Conservation (phyloP, 2,797 vertebrate species). For the Pangasius djambal region DNA sequence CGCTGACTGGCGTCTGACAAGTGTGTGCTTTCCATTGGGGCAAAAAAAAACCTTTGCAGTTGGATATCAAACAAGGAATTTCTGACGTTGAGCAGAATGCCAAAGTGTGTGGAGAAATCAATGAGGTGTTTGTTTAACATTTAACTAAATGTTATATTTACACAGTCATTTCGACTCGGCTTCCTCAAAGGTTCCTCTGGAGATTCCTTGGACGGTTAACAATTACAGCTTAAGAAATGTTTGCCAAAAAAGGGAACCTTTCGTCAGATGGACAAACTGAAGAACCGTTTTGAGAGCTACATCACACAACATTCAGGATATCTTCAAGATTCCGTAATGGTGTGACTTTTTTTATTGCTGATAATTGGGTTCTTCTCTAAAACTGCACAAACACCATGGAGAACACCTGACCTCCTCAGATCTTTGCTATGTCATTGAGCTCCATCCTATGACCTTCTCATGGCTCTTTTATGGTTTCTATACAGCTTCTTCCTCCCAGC, state of each 20-base stretch:
- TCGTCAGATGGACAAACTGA: neutral
- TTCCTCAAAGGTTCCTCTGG: constrained; percentile 17
- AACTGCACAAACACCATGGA: neutral
- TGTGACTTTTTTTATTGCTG: neutral
- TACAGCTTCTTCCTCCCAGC: constrained; percentile 34
- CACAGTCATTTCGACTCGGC: constrained; percentile 21
- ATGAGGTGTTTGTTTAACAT: constrained; percentile 30
- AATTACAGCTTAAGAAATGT: constrained; percentile 11
- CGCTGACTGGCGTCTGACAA: constrained; percentile 16
- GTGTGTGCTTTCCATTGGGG: constrained; percentile 7
- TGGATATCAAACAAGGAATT: constrained; percentile 11
- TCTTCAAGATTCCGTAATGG: neutral
- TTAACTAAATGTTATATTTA: constrained; percentile 23
- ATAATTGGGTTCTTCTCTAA: neutral
- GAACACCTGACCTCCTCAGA: neutral
- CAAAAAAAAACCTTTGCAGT: constrained; percentile 4
- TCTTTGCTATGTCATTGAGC: neutral
- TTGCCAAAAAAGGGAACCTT: neutral
- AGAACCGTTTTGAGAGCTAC: neutral
- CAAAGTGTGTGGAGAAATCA: constrained; percentile 15
- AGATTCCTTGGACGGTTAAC: neutral
- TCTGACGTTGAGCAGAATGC: constrained; percentile 15
- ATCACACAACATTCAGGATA: neutral
- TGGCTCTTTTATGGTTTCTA: constrained; percentile 57
- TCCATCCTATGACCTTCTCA: constrained; percentile 22